These are phyloP conservation scores for Sebastolobus alascanus DNA, from an alignment of 2,797 vertebrate genomes.

Conservation along the genomic window DNA sequence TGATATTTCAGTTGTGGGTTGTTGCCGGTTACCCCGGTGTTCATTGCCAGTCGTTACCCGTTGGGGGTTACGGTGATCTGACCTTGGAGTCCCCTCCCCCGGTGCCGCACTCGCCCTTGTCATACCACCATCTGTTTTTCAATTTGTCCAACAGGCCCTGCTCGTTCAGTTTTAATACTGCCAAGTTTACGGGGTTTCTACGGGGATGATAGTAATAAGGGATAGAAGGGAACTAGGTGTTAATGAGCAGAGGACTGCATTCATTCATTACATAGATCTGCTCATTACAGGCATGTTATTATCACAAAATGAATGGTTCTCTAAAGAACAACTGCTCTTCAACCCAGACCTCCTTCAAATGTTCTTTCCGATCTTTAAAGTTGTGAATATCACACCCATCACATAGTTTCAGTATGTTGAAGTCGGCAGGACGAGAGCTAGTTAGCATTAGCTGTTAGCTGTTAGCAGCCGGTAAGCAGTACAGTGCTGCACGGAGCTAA, in stretches of 20 bases:
- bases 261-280: no score
- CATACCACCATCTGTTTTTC: slow-evolving; percentile 99
- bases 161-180: slow-evolving; percentile 99
- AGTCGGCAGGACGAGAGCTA: no score
- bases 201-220: slow-evolving; percentile 80
- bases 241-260: slow-evolving; percentile 61
- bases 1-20: slow-evolving; percentile 19
- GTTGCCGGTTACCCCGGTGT: slow-evolving; percentile 94
- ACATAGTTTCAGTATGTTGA: background rate
- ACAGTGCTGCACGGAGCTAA: no score
- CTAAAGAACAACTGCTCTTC: slow-evolving; percentile 31
- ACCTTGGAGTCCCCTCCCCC: slow-evolving; percentile 99
- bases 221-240: slow-evolving; percentile 90
- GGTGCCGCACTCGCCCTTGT: slow-evolving; percentile 99
- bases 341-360: slow-evolving; percentile 33
- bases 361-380: background rate
- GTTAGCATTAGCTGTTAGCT: no score
- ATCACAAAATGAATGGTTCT: slow-evolving; percentile 4
- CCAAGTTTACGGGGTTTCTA: slow-evolving; percentile 99
- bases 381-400: background rate
- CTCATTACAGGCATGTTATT: slow-evolving; percentile 22
- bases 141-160: slow-evolving; percentile 99
- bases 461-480: no score
- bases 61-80: slow-evolving; percentile 88
- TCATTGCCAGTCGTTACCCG: slow-evolving; percentile 89